phyloP scores from a whole-genome alignment of 2,797 vertebrate genomes.

The Salmo trutta region DNA sequence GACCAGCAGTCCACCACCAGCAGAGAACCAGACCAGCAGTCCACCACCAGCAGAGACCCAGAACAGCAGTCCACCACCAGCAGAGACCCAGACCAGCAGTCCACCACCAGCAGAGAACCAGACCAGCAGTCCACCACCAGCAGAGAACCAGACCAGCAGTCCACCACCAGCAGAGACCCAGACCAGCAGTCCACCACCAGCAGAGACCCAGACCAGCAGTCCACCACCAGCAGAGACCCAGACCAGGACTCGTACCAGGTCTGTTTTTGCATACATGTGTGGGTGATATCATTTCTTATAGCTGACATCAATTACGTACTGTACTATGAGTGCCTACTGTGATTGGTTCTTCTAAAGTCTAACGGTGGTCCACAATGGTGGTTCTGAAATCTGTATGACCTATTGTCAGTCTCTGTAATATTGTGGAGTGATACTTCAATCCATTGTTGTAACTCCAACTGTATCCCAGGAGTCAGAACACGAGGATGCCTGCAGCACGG shows the following conservation, averaged over 20 bases:
- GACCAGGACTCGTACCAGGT: slow-evolving; percentile 28
- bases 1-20: slow-evolving; percentile 18
- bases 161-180: slow-evolving; percentile 24
- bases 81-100: slow-evolving; percentile 31
- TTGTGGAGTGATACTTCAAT: neutral
- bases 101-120: slow-evolving; percentile 11
- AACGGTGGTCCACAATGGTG: neutral
- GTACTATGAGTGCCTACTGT: neutral
- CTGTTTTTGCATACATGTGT: neutral
- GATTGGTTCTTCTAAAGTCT: neutral
- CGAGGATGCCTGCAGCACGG: neutral
- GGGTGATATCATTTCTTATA: neutral
- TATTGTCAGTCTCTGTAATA: neutral
- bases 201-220: too few relatives aligned
- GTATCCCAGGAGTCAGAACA: slow-evolving; percentile 9
- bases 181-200: slow-evolving; percentile 18
- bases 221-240: too few relatives aligned
- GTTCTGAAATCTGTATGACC: neutral
- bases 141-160: slow-evolving; percentile 23
- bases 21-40: too few relatives aligned
- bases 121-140: too few relatives aligned
- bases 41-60: too few relatives aligned
- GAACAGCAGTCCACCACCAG: slow-evolving; percentile 15
- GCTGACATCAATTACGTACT: neutral
- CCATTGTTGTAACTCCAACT: neutral